Base-by-base conservation (phyloP, 2,113 vertebrate species). In the Phycodurus eques region DNA sequence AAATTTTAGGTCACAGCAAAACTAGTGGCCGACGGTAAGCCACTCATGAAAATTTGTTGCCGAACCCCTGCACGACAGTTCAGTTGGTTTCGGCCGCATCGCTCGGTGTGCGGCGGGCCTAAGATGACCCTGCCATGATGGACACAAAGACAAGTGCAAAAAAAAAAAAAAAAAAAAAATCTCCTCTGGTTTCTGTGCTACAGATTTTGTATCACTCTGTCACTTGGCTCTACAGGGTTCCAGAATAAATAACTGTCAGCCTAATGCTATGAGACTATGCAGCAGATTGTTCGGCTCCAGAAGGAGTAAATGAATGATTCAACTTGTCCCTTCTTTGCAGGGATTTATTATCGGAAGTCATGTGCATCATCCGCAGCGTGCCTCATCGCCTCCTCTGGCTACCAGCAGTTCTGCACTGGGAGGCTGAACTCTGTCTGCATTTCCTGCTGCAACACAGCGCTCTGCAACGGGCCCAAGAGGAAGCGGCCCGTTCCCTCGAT, bases 401-500 rank as follows among this genome's bases (percentile, higher is more conserved):
- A 99, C 92, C 97, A 99, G 89, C 96, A 96, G 92, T 99, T 99
- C 87, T 99, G 98, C 80, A 96, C 96, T 0, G 97, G 97, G 76
- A 94, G 93, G 88, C 90, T 99, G 79, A 96, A 98, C 94, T 99
- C 97, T 0, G 97, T 99, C 33, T 99, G 98, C 79, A 98, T 99
- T 92, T 95, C 95, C 89, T 99, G 98, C 93, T 99, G 98, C 87
- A 98, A 95, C 92, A 98, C 95, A 0, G 95, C 96, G 0, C 96
- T 99, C 76, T 99, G 97, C 92, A 99, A 99, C 0, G 97, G 98
- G 60, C 95, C 96, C 11, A 90, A 93, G 33, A 95, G 92, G 92
- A 96, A 92, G 88, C 91, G 95, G 1, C 93, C 94, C 2, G 84
- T 77, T 31, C 84, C 88, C 0, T 92, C 92, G 0, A 81, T 72